Evolutionary conservation across 2,113 vertebrate species (phyloP).

Genomic region (Salvelinus alpinus): DNA sequence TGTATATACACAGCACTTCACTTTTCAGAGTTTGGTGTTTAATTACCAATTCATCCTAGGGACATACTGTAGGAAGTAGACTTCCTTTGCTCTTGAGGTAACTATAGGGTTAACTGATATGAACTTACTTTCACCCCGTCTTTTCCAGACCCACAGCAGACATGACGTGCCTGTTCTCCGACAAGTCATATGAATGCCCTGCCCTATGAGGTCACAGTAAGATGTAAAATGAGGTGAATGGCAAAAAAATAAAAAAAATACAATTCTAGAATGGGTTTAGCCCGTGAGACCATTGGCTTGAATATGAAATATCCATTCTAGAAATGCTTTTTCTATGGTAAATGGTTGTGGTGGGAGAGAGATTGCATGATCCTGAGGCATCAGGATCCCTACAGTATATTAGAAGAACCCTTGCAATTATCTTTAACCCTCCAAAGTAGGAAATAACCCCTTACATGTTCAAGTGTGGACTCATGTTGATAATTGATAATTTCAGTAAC

Average conservation of each 20-base stretch:
- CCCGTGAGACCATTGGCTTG: too few relatives aligned
- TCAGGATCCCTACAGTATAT: background rate
- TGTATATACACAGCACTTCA: too few relatives aligned
- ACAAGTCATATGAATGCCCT: background rate
- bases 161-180: background rate
- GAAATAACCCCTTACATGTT: background rate
- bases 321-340: background rate
- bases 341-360: background rate
- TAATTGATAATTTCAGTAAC: background rate
- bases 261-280: too few relatives aligned
- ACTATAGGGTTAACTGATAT: too few relatives aligned
- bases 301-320: too few relatives aligned
- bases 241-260: background rate
- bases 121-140: too few relatives aligned
- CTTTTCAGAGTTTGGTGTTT: too few relatives aligned
- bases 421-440: background rate
- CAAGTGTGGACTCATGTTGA: background rate
- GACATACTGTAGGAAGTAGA: too few relatives aligned
- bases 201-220: background rate
- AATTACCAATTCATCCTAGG: too few relatives aligned
- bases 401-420: background rate
- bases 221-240: slow-evolving; percentile 5
- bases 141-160: background rate
- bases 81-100: too few relatives aligned
- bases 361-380: too few relatives aligned